Evolutionary conservation across 2,797 vertebrate species (phyloP), one percentile per base, ranked within the genome.

Genomic region (Pipistrellus nathusii): DNA sequence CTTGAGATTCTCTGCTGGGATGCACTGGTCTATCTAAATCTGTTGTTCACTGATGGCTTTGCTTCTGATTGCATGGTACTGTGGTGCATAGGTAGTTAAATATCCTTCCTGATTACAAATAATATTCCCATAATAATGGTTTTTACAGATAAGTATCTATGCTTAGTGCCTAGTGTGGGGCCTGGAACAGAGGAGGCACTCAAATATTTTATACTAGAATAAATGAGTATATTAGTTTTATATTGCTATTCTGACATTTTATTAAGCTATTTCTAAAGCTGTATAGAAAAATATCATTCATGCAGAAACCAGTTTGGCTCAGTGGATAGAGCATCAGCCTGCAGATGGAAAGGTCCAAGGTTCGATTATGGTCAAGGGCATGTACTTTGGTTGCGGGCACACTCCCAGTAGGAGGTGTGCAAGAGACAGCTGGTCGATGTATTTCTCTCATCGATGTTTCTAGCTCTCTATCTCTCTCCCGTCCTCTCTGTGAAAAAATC

Each of bases 251-350:
- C 46, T 76, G 69, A 92, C 0, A 32, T 6, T 62, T 91, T 71
- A 77, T 91, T 86, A 94, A 68, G 35, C 23, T 86, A 89, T 89
- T 93, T 78, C 59, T 78, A 82, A 90, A 94, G 41, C 11, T 66
- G 30, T 8, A 51, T 21, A 80, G 72, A 87, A 80, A 57, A 76
- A 21, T 64, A 4, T 82, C 77, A 90, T 90, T 86, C 23, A 82
- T 51, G 38, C 38, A 6, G 38, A 41, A 41, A 41, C 38, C 38
- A 41, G 38, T 41, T 41, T 41, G 38, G 38, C 38, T 41, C 38
- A 41, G 38, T 7, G 38, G 38, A 41, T 41, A 41, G 38, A 41
- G 38, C 38, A 6, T 41, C 38, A 41, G 38, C 38, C 38, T 41
- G 38, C 38, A 41, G 38, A 41, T 41, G 38, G 38, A 41, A 41